These are phyloP conservation scores for Oscheius sp. DNA, from an alignment of 2,888 invertebrate genomes.

Conservation along the genomic window DNA sequence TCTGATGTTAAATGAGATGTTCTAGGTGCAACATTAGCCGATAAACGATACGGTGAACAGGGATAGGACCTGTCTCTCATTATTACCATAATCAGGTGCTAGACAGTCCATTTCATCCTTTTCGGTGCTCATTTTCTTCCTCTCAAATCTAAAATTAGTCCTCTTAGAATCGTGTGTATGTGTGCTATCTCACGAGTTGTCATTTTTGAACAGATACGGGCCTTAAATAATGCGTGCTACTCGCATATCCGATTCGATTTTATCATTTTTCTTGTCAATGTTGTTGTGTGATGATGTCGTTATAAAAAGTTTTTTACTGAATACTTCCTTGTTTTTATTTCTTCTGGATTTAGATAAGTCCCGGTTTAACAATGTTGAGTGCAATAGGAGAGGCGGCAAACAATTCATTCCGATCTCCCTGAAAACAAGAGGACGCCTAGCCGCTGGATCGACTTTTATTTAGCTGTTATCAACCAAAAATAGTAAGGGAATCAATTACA, in stretches of 20 bases:
- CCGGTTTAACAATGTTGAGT: too few species aligned
- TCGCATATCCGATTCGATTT: conserved; percentile 21
- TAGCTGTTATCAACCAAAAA: too few species aligned
- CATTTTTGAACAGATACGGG: conserved; percentile 29
- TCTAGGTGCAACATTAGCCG: conserved; percentile 20
- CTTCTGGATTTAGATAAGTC: too few species aligned
- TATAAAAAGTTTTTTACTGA: conserved; percentile 7
- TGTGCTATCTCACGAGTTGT: conserved; percentile 28
- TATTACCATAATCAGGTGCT: conserved; percentile 11
- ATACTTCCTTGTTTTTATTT: too few species aligned
- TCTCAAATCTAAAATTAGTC: conserved; percentile 11
- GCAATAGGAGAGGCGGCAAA: too few species aligned
- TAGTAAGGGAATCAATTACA: too few species aligned
- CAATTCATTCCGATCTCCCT: too few species aligned
- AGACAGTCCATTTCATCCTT: conserved; percentile 2
- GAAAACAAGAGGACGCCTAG: too few species aligned
- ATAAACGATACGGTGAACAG: conserved; percentile 30
- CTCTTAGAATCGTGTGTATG: conserved; percentile 1
- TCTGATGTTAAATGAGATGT: background rate
- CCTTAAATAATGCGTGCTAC: conserved; percentile 8
- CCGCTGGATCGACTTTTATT: too few species aligned
- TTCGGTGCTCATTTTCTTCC: too few species aligned
- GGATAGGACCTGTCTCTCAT: background rate
- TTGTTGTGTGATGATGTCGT: conserved; percentile 22
- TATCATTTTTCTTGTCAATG: background rate